Evolutionary conservation across 2,888 invertebrate genomes (phyloP).

Genomic region (Callimorpha dominula): DNA sequence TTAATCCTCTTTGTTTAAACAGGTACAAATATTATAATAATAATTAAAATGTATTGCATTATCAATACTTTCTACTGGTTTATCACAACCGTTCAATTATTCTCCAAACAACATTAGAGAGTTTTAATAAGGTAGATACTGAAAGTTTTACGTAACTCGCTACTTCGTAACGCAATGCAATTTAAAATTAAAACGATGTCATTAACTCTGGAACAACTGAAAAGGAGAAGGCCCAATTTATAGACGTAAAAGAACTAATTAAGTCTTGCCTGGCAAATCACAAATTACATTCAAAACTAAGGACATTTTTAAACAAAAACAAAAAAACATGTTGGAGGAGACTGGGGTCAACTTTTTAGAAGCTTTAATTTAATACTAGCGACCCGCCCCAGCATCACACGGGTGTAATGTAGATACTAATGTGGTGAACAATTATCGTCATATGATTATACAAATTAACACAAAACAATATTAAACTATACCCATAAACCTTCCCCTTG

Average conservation of each 20-base stretch:
- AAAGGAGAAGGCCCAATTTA: constrained; percentile 43
- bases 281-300: constrained; percentile 33
- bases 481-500: too few relatives aligned
- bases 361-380: too few relatives aligned
- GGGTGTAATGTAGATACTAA: too few relatives aligned
- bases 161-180: constrained; percentile 52
- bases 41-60: not conserved
- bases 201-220: constrained; percentile 49
- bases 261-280: constrained; percentile 3
- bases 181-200: constrained; percentile 60
- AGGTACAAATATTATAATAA: not conserved
- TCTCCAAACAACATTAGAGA: constrained; percentile 42
- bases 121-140: constrained; percentile 50
- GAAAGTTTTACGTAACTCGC: constrained; percentile 43
- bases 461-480: too few relatives aligned
- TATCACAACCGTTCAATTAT: constrained; percentile 43
- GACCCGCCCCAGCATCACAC: too few relatives aligned
- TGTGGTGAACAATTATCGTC: too few relatives aligned
- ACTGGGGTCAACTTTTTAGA: too few relatives aligned
- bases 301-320: too few relatives aligned
- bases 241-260: constrained; percentile 33
- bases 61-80: not conserved
- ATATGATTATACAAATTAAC: too few relatives aligned
- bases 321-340: too few relatives aligned
- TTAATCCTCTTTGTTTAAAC: not conserved